Percentiles rank a stretch among this genome's conserved stretches.
Conservation (phyloP, 2,797 vertebrate species). For the Crenuchus spilurus region DNA sequence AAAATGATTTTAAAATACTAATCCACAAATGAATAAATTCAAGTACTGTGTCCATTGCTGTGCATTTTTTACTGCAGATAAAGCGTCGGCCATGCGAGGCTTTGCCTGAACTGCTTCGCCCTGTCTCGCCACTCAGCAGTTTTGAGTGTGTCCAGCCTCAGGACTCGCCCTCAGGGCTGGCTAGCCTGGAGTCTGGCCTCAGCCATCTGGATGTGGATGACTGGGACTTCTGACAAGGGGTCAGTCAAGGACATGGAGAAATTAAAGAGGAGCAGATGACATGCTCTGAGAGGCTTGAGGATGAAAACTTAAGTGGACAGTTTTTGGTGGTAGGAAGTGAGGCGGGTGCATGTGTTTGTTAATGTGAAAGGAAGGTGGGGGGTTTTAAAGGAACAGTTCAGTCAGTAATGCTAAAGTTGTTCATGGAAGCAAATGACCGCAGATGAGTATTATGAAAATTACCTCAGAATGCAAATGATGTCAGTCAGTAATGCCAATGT, state of each 20-base stretch:
- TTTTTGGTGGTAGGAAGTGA: neutral
- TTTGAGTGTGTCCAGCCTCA: slow-evolving; percentile 78
- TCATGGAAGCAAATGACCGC: neutral
- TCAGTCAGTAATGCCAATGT: neutral
- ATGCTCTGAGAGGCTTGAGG: slow-evolving; percentile 21
- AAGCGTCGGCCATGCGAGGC: slow-evolving; percentile 91
- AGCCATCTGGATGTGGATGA: slow-evolving; percentile 94
- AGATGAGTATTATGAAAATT: neutral
- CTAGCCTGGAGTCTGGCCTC: slow-evolving; percentile 87
- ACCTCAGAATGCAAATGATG: neutral
- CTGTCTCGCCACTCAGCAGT: slow-evolving; percentile 86
- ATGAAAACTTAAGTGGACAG: slow-evolving; percentile 31
- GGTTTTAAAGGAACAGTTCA: neutral
- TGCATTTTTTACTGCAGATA: slow-evolving; percentile 75
- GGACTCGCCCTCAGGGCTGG: slow-evolving; percentile 81
- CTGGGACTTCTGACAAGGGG: slow-evolving; percentile 91
- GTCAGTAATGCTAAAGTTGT: neutral
- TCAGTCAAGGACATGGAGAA: slow-evolving; percentile 5
- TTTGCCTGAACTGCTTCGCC: slow-evolving; percentile 89
- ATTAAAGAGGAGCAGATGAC: neutral
- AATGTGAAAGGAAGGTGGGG: neutral
- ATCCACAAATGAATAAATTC: neutral
- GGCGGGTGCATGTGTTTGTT: slow-evolving; percentile 1
- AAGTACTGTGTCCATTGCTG: too few species aligned
- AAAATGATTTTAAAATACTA: neutral